Evolutionary conservation across 2,888 invertebrate species (phyloP).

Genomic region (Dromius quadrimaculatus): DNA sequence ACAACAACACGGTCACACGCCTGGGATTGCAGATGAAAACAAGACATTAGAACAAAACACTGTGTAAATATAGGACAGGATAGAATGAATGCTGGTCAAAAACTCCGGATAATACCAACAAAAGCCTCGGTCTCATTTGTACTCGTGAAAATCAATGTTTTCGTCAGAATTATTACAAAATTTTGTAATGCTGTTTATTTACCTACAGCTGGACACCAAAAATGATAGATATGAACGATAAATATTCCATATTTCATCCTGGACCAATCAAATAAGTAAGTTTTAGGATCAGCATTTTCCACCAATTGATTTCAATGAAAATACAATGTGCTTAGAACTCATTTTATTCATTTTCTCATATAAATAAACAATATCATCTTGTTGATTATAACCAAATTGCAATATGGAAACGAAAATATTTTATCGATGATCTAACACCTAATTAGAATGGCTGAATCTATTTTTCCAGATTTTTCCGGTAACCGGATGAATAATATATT

Average conservation of each 20-base stretch:
- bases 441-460: too few relatives aligned
- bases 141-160: not conserved
- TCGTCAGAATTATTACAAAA: not conserved
- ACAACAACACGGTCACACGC: conserved; percentile 16
- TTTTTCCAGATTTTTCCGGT: too few relatives aligned
- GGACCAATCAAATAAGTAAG: too few relatives aligned
- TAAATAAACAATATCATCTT: too few relatives aligned
- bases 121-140: conserved; percentile 16
- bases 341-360: too few relatives aligned
- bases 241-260: not conserved
- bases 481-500: too few relatives aligned
- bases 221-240: not conserved
- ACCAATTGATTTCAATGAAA: too few relatives aligned
- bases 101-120: conserved; percentile 26
- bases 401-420: too few relatives aligned
- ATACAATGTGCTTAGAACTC: too few relatives aligned
- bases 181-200: conserved; percentile 3
- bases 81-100: conserved; percentile 25
- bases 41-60: conserved; percentile 31
- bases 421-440: too few relatives aligned
- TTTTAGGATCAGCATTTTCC: too few relatives aligned
- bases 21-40: conserved; percentile 17
- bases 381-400: too few relatives aligned
- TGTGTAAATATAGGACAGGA: conserved; percentile 17
- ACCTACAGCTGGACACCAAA: conserved; percentile 1